Base-by-base conservation (phyloP, 2,797 vertebrate species). In the Melanotaenia nigrans region DNA sequence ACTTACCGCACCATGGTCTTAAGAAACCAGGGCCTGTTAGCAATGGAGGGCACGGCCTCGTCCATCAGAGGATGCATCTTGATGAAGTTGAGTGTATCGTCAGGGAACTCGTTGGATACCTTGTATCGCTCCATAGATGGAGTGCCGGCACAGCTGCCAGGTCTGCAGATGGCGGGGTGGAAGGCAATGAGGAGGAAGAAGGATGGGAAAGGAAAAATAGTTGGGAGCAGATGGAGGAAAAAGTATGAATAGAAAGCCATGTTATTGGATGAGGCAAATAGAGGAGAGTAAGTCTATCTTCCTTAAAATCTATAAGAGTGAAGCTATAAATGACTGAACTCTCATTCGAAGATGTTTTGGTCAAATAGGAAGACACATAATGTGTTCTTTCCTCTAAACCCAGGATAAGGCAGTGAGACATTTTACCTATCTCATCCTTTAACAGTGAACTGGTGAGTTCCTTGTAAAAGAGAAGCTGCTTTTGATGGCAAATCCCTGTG, bases 31-130 rank as follows among this genome's bases (percentile, higher is more conserved):
- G 98, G 98, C 71, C 95, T 95, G 92, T 98, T 97, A 66, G 96
- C 92, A 59, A 99, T 95, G 69, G 98, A 97, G 56, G 97, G 96
- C 56, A 98, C 97, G 0, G 98, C 97, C 90, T 99, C 97, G 0
- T 99, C 98, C 97, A 99, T 99, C 85, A 99, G 94, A 1, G 98
- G 97, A 89, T 99, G 98, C 53, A 96, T 96, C 95, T 99, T 99
- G 91, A 99, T 97, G 90, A 99, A 99, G 92, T 98, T 99, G 84
- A 99, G 93, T 4, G 97, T 99, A 84, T 99, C 98, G 8, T 99
- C 98, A 0, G 97, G 98, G 81, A 99, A 98, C 92, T 99, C 97
- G 1, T 96, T 99, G 90, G 98, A 99, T 10, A 95, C 95, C 84
- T 95, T 90, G 64, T 96, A 98, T 87, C 93, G 96, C 93, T 99